Evolutionary conservation across 1,140 invertebrate genomes (phyloP), one percentile per base, ranked within the genome.

Genomic region (Acyrthosiphon pisum): DNA sequence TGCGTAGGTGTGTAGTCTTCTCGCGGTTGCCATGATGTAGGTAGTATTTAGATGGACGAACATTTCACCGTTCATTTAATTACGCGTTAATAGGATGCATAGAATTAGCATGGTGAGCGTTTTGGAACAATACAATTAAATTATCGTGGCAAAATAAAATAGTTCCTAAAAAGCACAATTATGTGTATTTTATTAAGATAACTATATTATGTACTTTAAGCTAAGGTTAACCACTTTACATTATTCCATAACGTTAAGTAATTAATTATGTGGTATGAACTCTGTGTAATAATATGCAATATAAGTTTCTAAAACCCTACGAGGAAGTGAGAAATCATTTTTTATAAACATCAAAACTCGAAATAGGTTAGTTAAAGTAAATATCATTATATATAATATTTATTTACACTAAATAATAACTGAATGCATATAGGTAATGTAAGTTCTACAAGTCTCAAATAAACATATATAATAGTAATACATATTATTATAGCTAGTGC

Each of bases 1-100:
- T 44, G 89, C 37, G 89, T 90, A 68, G 89, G 89, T 90, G 89
- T 68, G 89, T 68, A 90, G 88, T 90, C 53, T 90, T 44, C 53
- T 68, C 53, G 56, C 37, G 14, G 53, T 90, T 44, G 30, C 53
- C 53, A 44, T 60, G 44, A 90, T 60, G 37, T 60, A 90, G 53
- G 37, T 41, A 60, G 53, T 60, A 90, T 90, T 60, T 30, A 37
- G 26, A 89, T 37, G 30, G 84, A 30, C 86, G n/a, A 89, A 56
- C 48, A 56, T 89, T 89, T 89, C n/a, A 37, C n/a, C 35, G 46
- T 60, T 90, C 50, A 60, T 60, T 90, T 60, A 60, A 90, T 90
- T 90, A 60, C 53, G 53, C 53, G 53, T 26, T 44, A 41, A 56
- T 89, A 89, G 48, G n/a, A 50, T 53, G 48, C 44, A 48, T 35